phyloP scores from a whole-genome alignment of 2,888 invertebrate genomes.

The Masnerella sp. region DNA sequence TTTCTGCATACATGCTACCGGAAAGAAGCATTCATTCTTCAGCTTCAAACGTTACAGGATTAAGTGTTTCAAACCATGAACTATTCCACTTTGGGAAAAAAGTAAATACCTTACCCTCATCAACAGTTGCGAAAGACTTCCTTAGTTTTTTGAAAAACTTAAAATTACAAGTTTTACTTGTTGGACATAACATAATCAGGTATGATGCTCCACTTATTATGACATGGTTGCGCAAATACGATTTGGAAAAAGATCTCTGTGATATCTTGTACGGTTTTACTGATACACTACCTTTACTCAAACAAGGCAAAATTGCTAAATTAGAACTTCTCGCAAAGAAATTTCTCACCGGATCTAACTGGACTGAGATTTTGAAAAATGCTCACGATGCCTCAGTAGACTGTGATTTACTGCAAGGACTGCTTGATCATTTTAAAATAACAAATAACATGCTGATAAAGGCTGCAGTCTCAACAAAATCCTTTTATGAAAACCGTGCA shows the following conservation, averaged over 20 bases:
- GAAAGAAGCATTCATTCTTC: not conserved
- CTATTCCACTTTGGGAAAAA: not conserved
- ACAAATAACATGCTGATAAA: slow-evolving; percentile 7
- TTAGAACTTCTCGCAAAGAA: slow-evolving; percentile 19
- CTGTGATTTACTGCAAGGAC: slow-evolving; percentile 23
- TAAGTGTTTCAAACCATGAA: not conserved
- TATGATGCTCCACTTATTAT: slow-evolving; percentile 21
- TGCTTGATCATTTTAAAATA: slow-evolving; percentile 24
- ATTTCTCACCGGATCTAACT: not conserved
- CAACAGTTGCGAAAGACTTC: slow-evolving; percentile 14
- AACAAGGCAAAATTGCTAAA: slow-evolving; percentile 31
- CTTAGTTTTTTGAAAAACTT: slow-evolving; percentile 17
- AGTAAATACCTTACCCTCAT: not conserved
- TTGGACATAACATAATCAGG: slow-evolving; percentile 39
- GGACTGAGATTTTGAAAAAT: not conserved
- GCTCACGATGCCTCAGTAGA: slow-evolving; percentile 21
- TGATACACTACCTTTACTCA: slow-evolving; percentile 24
- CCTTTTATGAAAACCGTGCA: slow-evolving; percentile 5
- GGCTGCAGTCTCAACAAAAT: not conserved
- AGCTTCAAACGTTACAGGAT: slow-evolving; percentile 12
- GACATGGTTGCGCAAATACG: slow-evolving; percentile 5
- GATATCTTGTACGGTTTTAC: slow-evolving; percentile 23
- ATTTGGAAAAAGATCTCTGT: slow-evolving; percentile 5
- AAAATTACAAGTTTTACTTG: slow-evolving; percentile 17
- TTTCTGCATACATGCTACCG: slow-evolving; percentile 6